Evolutionary conservation across 2,113 vertebrate genomes (phyloP), one percentile per base, ranked within the genome.

Genomic region (Fulmarus glacialis): DNA sequence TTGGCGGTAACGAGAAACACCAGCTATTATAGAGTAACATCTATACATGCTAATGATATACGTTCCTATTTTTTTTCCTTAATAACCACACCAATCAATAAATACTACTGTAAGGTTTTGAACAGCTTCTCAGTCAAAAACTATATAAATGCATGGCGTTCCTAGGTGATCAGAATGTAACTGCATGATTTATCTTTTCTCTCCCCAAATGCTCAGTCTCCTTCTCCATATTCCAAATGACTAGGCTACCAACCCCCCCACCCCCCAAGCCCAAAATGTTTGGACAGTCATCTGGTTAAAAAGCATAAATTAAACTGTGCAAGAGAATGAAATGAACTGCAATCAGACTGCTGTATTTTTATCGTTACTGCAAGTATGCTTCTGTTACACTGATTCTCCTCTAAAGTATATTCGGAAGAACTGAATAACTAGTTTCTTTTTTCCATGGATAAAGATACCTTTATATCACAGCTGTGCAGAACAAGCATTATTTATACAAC

Each of bases 401-500:
- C 73, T 64, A 3, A 88, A 94, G 59, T 17, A 27, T 24, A 47
- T 59, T 81, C 80, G 48, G 64, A 95, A 67, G 15, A 36, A 89
- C 47, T 18, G 47, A 92, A 81, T 72, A 74, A 83, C 27, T n/a
- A 29, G 8, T 48, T 88, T 62, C 14, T 77, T 80, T 93, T 89
- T 94, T 90, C 72, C 52, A 48, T 13, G 20, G 53, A 72, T 75
- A 75, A 66, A 59, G 48, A 80, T 43, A 71, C 21, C 29, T 83
- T 90, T 45, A 19, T 32, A 93, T 60, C 93, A 36, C 89, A 95
- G 80, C 64, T 79, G 77, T 82, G 73, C 87, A 92, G 73, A 96
- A 95, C 84, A 82, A 91, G 78, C 48, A 60, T 67, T 79, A 89
- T 72, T 96, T 89, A 94, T 83, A 82, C 70, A 94, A 56, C 68